A percentile compares a stretch with the other conserved stretches of the same genome.
Evolutionary conservation across 2,113 vertebrate genomes (phyloP).

Genomic region (Eulacestoma nigropectus): DNA sequence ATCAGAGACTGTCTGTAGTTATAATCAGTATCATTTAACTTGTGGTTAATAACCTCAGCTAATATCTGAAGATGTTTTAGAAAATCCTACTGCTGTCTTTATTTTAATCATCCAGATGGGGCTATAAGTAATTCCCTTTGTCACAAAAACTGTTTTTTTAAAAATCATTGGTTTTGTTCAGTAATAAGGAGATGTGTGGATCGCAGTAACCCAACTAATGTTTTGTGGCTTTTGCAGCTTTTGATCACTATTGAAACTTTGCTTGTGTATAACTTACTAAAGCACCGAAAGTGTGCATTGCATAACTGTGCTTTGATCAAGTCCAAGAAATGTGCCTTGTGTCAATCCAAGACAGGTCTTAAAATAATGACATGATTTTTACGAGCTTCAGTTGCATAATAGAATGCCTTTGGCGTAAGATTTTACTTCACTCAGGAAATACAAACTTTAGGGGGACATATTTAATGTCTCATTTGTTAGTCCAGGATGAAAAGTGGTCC

Average conservation of each 20-base stretch:
- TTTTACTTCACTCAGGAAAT: neutral
- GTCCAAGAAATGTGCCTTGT: slow-evolving; percentile 79
- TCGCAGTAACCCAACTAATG: slow-evolving; percentile 72
- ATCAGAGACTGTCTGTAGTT: neutral
- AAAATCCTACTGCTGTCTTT: neutral
- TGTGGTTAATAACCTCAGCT: neutral
- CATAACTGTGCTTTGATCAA: slow-evolving; percentile 68
- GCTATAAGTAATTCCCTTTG: slow-evolving; percentile 58
- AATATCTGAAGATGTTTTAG: neutral
- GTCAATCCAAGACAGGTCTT: slow-evolving; percentile 58
- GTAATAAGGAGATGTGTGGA: neutral
- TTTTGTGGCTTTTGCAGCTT: slow-evolving; percentile 77
- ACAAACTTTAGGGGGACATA: neutral
- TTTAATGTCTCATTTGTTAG: neutral
- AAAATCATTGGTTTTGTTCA: neutral
- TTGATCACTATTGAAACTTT: slow-evolving; percentile 60
- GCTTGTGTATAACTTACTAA: slow-evolving; percentile 72
- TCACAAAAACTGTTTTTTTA: slow-evolving; percentile 25
- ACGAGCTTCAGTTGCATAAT: neutral
- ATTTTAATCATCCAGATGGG: slow-evolving; percentile 26
- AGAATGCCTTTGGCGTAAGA: neutral
- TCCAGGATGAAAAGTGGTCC: neutral
- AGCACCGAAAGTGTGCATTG: slow-evolving; percentile 46
- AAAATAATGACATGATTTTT: neutral
- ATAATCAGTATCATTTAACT: neutral